These are phyloP conservation scores for Thumatha senex DNA, from an alignment of 2,888 invertebrate genomes.

Conservation along the genomic window DNA sequence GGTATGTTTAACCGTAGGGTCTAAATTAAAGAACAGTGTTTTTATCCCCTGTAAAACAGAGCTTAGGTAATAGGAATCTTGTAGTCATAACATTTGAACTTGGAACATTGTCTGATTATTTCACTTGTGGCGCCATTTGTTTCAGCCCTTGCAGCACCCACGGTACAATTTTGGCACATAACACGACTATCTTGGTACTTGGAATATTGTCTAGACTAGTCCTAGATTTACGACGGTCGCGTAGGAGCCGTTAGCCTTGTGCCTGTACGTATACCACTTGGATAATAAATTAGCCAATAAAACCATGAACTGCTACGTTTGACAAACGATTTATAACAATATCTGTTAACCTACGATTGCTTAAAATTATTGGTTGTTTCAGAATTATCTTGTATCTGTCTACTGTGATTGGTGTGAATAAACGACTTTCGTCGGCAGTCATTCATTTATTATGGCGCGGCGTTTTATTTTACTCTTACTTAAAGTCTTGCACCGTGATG, in stretches of 20 bases:
- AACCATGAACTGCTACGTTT: conserved; percentile 52
- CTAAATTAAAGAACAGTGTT: too few species aligned
- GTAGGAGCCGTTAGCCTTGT: conserved; percentile 79
- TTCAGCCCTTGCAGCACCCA: conserved; percentile 43
- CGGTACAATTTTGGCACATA: conserved; percentile 52
- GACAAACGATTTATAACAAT: conserved; percentile 58
- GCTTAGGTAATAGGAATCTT: too few species aligned
- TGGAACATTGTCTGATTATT: conserved; percentile 4
- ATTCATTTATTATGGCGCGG: too few species aligned
- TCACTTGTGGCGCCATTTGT: conserved; percentile 28
- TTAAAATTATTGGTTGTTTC: conserved; percentile 36
- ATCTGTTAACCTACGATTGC: conserved; percentile 37
- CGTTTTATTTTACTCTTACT: too few species aligned
- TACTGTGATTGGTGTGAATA: too few species aligned
- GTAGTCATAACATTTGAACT: not conserved
- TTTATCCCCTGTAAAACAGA: too few species aligned
- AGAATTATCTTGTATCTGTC: conserved; percentile 21
- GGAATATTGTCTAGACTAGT: conserved; percentile 47
- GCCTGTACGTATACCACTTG: conserved; percentile 50
- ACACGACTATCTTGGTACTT: conserved; percentile 43
- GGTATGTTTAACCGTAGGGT: too few species aligned
- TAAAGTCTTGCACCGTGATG: too few species aligned
- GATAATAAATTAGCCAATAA: conserved; percentile 56
- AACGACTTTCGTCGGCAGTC: too few species aligned
- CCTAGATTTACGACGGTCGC: conserved; percentile 74